Conservation (phyloP, 2,888 invertebrate genomes). For the Panzeria rudis region DNA sequence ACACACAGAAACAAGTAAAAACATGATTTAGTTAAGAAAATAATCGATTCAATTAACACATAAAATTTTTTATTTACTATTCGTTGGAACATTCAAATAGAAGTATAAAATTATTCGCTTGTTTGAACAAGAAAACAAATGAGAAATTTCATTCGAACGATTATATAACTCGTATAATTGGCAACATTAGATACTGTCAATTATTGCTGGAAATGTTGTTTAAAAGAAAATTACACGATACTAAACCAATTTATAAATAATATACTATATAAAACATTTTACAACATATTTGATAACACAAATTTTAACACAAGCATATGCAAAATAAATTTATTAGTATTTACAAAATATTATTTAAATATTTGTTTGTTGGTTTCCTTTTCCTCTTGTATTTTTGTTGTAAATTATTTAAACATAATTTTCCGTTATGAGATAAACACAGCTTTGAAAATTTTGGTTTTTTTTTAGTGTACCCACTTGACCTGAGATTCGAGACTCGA, state of each 20-base stretch:
- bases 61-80: too few species aligned
- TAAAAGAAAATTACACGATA: not conserved
- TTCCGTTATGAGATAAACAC: constrained; percentile 25
- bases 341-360: constrained; percentile 45
- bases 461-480: too few species aligned
- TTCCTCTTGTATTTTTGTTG: constrained; percentile 7
- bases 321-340: constrained; percentile 28
- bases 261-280: not conserved
- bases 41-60: too few species aligned
- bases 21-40: too few species aligned
- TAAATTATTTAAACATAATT: constrained; percentile 51
- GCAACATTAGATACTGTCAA: not conserved
- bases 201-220: constrained; percentile 9
- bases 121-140: too few species aligned
- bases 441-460: not conserved
- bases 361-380: constrained; percentile 37
- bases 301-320: not conserved
- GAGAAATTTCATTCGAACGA: too few species aligned
- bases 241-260: not conserved
- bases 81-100: too few species aligned
- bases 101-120: too few species aligned
- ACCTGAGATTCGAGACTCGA: too few species aligned
- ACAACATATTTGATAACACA: not conserved
- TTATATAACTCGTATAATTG: too few species aligned
- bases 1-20: too few species aligned